These are phyloP conservation scores for Ptilonorhynchus violaceus DNA, from an alignment of 2,113 vertebrate species.

Conservation along the genomic window DNA sequence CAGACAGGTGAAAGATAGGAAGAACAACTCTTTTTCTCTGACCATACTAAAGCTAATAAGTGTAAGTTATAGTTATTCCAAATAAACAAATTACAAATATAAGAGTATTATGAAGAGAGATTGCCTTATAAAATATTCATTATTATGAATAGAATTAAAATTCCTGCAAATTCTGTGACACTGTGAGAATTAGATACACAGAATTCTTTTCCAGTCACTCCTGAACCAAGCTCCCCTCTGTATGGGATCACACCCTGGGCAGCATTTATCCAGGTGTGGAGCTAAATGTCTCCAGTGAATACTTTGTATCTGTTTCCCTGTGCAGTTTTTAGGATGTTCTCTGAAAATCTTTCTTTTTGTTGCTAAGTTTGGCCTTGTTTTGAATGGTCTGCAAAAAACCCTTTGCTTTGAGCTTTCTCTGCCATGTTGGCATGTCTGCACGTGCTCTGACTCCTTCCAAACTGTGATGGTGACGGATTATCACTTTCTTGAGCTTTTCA, in stretches of 20 bases:
- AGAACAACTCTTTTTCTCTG: neutral
- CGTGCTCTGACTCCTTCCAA: neutral
- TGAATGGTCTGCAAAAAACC: neutral
- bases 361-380: neutral
- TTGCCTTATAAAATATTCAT: neutral
- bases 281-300: neutral
- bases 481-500: neutral
- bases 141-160: neutral
- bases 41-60: neutral
- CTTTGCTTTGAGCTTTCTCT: neutral
- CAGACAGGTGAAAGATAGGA: neutral
- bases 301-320: neutral
- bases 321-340: neutral
- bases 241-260: neutral
- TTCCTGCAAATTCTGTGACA: neutral
- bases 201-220: neutral
- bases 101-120: neutral
- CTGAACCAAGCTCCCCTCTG: accelerated
- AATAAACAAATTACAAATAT: neutral
- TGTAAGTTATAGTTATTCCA: conserved; percentile 10
- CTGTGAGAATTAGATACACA: neutral
- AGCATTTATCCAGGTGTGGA: neutral
- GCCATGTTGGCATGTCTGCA: neutral
- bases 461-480: neutral
- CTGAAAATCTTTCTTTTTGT: neutral